Conservation (phyloP, 2,888 invertebrate species). For the Chaetogeoica ovagalla region DNA sequence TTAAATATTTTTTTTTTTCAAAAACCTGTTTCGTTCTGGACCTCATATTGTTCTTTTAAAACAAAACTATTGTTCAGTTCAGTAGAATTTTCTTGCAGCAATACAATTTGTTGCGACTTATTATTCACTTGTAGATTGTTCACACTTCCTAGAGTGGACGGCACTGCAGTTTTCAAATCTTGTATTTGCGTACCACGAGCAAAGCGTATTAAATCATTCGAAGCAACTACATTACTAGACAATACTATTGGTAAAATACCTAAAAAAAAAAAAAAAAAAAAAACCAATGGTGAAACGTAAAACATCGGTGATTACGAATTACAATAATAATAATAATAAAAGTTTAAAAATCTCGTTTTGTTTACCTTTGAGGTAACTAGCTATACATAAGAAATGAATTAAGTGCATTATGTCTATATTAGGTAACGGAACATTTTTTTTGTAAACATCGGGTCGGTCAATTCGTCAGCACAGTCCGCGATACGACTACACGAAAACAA, state of each 20-base stretch:
- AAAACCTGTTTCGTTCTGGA: conserved; percentile 45
- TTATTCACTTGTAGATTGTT: conserved; percentile 25
- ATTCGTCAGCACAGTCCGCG: background rate
- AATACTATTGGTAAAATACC: conserved; percentile 26
- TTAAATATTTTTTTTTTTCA: background rate
- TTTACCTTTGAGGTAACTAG: conserved; percentile 44
- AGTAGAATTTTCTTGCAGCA: conserved; percentile 36
- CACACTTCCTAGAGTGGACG: background rate
- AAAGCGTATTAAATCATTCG: background rate
- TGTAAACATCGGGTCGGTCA: background rate
- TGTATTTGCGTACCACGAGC: conserved; percentile 12
- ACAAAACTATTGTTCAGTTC: conserved; percentile 15
- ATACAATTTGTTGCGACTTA: conserved; percentile 43
- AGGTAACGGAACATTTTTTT: conserved; percentile 37
- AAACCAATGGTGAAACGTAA: background rate
- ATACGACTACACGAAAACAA: background rate
- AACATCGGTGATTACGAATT: background rate
- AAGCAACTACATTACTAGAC: conserved; percentile 12
- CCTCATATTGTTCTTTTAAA: conserved; percentile 42
- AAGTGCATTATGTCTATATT: conserved; percentile 45
- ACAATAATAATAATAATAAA: background rate
- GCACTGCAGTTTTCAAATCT: conserved; percentile 3
- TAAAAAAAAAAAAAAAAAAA: background rate
- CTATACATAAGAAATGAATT: conserved; percentile 43
- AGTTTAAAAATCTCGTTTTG: background rate